Evolutionary conservation across 2,113 vertebrate species (phyloP), one percentile per base, ranked within the genome.

Genomic region (Rhizomys pruinosus): DNA sequence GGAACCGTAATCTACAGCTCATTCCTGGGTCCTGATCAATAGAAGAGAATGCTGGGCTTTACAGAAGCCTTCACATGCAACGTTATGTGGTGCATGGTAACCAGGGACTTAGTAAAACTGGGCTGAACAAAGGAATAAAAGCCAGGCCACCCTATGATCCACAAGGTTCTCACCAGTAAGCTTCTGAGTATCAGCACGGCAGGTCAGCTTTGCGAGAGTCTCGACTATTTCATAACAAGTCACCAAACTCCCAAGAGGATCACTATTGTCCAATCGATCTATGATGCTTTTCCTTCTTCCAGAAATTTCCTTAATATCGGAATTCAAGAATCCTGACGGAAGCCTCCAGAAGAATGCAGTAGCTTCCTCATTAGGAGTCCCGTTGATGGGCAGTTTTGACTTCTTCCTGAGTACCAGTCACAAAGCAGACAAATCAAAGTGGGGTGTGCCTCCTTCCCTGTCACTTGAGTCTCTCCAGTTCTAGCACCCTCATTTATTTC

Each of bases 281-380:
- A 76, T 39, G 44, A 39, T 11, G 44, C 2, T 20, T 63, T 81
- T 47, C 87, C 87, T 84, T 89, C 57, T 92, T 90, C 73, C 42
- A 74, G 63, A 92, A 84, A n/a, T 72, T 72, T 78, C 79, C 61
- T 84, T 27, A 8, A 19, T 64, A 52, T 39, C 72, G 84, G 42
- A 92, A 80, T 47, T 44, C 87, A 95, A 44, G 85, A 80, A 89
- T 44, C 44, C 37, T 74, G 44, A 22, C 69, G 63, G 73, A 66
- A 78, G 42, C 76, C 32, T 39, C 55, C 3, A 37, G 44, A n/a
- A 73, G 42, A 44, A 78, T 52, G 81, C 22, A 44, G 20, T 39
- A 17, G 52, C 52, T 0, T 16, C 15, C 13, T 73, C 66, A n/a
- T 34, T 27, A 88, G 52, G 64, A 42, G 4, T 69, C 44, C 8